Base-by-base conservation (phyloP, 1,140 invertebrate species). In the Olivierus martensii region DNA sequence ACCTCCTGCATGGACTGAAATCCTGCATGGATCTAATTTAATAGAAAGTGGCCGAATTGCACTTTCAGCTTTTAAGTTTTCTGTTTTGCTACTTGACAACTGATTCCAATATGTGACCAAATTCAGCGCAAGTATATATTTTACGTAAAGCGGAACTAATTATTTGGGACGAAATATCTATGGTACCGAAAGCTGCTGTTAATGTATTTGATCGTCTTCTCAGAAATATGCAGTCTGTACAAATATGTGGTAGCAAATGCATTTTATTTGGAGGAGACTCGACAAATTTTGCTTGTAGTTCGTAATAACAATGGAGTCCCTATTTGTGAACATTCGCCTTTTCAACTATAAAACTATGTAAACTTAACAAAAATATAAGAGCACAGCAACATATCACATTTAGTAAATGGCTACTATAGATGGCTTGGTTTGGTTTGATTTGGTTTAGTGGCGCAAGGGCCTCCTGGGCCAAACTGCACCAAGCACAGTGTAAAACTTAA, bases 21-120 rank as follows among this genome's bases (percentile, higher is more conserved):
- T 51, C n/a, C n/a, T n/a, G n/a, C n/a, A n/a, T 46, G 49, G 22
- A 12, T 19, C 49, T 7, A 48, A 45, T 46, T 18, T 51, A 28
- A 15, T 51, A 46, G 6, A 21, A 21, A 9, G 49, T 9, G 49
- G 37, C 7, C 9, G 49, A 45, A 51, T 35, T 18, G 9, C 9
- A 12, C 49, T 43, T 51, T 51, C 49, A 6, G 15, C 38, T 51
- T 46, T 43, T 18, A 18, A 10, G 39, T 14, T 35, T 35, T 28
- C 22, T 51, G 10, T 35, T 35, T 19, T 12, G 39, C 6, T 17
- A 37, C 11, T 19, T 43, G 6, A 51, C 49, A 10, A 43, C 49
- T 39, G 38, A 12, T 12, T 39, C 38, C n/a, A 12, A 39, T 12
- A 39, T 39, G 12, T 12, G n/a, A 39, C n/a, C n/a, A n/a, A n/a